phyloP scores from a whole-genome alignment of 2,888 invertebrate species.

The Coecobrya sp. region DNA sequence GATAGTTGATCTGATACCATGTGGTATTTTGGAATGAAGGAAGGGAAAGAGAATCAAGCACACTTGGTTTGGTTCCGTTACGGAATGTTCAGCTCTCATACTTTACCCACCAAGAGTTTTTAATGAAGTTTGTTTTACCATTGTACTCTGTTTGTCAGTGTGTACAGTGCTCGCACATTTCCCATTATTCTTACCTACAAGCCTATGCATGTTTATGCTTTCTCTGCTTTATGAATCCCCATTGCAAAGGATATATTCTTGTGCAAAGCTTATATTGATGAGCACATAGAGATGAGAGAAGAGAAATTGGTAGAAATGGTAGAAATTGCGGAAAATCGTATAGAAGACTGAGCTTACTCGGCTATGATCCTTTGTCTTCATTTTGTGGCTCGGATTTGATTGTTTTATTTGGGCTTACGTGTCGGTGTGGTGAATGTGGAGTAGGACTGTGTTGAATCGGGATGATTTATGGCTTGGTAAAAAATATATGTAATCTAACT shows the following conservation, averaged over 20 bases:
- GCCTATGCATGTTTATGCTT: background rate
- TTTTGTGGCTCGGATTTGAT: constrained; percentile 68
- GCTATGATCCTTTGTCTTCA: constrained; percentile 71
- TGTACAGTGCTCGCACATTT: background rate
- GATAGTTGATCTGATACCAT: background rate
- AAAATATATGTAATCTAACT: constrained; percentile 48
- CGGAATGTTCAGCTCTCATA: constrained; percentile 17
- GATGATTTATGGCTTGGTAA: constrained; percentile 51
- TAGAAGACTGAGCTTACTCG: constrained; percentile 1
- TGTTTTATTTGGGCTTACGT: constrained; percentile 55
- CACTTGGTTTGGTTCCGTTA: constrained; percentile 51
- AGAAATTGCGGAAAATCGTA: constrained; percentile 61
- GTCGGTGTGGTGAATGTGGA: constrained; percentile 36
- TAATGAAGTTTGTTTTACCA: constrained; percentile 64
- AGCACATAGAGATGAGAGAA: background rate
- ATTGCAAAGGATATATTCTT: background rate
- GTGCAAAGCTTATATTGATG: constrained; percentile 15
- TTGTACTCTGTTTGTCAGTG: constrained; percentile 5
- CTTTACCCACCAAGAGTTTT: constrained; percentile 4
- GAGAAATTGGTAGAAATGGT: constrained; percentile 32
- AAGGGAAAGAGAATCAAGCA: constrained; percentile 48
- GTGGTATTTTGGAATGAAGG: background rate
- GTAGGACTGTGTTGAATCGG: background rate
- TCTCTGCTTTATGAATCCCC: constrained; percentile 13
- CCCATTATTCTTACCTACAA: constrained; percentile 1